A percentile compares a stretch with the other conserved stretches of the same genome.
These are phyloP conservation scores for Ostrea denselamellosa DNA, from an alignment of 1,140 invertebrate species.

Conservation along the genomic window DNA sequence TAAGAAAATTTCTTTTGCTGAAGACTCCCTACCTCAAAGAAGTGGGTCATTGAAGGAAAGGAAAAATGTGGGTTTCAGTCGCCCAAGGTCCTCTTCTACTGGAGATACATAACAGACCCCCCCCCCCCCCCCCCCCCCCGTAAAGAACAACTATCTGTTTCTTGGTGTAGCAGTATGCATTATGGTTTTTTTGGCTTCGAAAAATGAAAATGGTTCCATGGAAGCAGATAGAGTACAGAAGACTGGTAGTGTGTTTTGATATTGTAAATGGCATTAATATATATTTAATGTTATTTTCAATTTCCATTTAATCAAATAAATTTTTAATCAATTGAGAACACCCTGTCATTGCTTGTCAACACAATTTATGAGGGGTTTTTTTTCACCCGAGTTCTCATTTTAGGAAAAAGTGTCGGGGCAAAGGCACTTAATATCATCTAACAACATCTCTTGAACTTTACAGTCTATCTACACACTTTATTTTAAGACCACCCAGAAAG, in stretches of 20 bases:
- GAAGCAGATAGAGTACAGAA: too few relatives aligned
- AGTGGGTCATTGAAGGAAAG: background rate
- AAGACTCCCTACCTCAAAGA: background rate
- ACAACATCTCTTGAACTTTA: background rate
- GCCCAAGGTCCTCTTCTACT: background rate
- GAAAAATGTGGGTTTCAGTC: background rate
- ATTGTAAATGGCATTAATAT: too few relatives aligned
- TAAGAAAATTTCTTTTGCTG: constrained; percentile 34
- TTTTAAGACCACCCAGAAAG: background rate
- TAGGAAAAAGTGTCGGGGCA: background rate
- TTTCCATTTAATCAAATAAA: background rate
- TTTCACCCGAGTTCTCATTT: background rate
- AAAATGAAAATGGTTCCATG: background rate
- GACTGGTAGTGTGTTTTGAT: too few relatives aligned
- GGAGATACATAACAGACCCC: background rate
- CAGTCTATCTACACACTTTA: background rate
- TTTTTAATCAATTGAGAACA: background rate
- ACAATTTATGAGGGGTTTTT: background rate
- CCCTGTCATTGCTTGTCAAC: background rate
- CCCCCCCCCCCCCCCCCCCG: too few relatives aligned
- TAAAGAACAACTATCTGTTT: too few relatives aligned
- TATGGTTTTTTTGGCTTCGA: background rate
- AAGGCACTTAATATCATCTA: background rate
- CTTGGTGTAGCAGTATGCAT: background rate
- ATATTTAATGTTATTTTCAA: background rate